Conservation (phyloP, 2,888 invertebrate genomes). For the Caenorhabditis sp. region DNA sequence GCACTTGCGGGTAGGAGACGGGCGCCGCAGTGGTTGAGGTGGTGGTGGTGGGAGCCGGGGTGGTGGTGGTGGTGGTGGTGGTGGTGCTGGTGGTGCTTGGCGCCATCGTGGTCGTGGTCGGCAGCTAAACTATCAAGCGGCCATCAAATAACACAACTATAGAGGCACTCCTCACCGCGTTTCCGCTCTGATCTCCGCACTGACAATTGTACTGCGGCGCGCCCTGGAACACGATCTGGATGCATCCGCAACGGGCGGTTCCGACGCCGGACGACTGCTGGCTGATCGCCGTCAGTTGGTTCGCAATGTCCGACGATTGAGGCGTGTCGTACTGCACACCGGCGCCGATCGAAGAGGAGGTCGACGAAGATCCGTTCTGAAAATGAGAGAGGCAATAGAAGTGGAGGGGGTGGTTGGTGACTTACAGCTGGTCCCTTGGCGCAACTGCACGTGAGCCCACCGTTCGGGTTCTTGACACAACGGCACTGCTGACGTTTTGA, state of each 20-base stretch:
- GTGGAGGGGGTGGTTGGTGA: neutral
- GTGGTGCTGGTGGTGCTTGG: conserved; percentile 58
- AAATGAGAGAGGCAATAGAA: neutral
- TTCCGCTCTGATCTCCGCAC: conserved; percentile 64
- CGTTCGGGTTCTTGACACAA: conserved; percentile 65
- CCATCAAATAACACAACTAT: neutral
- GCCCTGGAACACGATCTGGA: conserved; percentile 70
- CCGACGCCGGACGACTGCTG: conserved; percentile 26
- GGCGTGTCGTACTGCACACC: conserved; percentile 43
- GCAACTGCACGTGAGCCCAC: conserved; percentile 66
- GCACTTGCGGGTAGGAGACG: conserved; percentile 43
- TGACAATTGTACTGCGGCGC: conserved; percentile 70
- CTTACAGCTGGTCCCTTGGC: conserved; percentile 60
- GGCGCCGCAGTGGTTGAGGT: conserved; percentile 27
- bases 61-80: conserved; percentile 49
- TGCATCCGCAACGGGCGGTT: conserved; percentile 63
- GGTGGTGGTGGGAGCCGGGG: conserved; percentile 46
- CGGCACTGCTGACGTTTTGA: conserved; percentile 70
- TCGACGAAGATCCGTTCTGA: conserved; percentile 35
- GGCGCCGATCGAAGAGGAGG: conserved; percentile 22
- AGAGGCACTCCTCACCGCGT: conserved; percentile 58
- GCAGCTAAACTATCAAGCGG: conserved; percentile 13
- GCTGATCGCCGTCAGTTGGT: conserved; percentile 57
- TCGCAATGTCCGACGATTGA: conserved; percentile 58
- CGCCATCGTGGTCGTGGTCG: conserved; percentile 50